Conservation (phyloP, 2,797 vertebrate species). For the Phalanger gymnotis region DNA sequence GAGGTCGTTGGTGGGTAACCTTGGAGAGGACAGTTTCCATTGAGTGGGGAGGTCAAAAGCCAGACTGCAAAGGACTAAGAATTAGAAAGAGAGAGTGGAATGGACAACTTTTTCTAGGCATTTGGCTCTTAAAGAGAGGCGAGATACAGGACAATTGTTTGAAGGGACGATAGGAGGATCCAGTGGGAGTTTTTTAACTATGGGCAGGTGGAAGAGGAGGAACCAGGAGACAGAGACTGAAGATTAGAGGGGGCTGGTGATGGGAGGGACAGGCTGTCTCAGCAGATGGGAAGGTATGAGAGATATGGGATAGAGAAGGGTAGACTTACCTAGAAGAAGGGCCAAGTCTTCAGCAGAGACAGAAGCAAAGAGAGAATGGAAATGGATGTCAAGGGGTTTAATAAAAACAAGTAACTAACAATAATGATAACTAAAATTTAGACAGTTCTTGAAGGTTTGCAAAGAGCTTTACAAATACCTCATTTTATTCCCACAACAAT, state of each 20-base stretch:
- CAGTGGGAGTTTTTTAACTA: background rate
- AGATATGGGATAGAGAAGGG: background rate
- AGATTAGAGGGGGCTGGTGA: background rate
- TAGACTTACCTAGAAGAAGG: background rate
- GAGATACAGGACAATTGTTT: background rate
- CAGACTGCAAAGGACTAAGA: background rate
- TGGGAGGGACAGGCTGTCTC: background rate
- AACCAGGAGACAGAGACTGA: background rate
- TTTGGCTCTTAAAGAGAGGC: background rate
- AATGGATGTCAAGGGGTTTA: background rate
- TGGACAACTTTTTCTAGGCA: background rate
- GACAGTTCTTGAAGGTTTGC: background rate
- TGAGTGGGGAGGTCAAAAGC: background rate
- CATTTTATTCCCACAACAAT: background rate
- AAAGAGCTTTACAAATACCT: background rate
- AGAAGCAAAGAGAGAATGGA: background rate
- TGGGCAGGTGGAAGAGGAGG: background rate
- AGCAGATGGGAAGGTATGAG: background rate
- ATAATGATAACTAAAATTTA: background rate
- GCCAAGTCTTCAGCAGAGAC: background rate
- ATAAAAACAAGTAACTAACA: background rate
- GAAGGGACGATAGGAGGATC: background rate
- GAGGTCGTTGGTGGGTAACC: background rate
- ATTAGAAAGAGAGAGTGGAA: background rate
- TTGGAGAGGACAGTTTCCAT: background rate